These are phyloP conservation scores for Naja naja DNA, from an alignment of 2,113 vertebrate species.

Conservation along the genomic window DNA sequence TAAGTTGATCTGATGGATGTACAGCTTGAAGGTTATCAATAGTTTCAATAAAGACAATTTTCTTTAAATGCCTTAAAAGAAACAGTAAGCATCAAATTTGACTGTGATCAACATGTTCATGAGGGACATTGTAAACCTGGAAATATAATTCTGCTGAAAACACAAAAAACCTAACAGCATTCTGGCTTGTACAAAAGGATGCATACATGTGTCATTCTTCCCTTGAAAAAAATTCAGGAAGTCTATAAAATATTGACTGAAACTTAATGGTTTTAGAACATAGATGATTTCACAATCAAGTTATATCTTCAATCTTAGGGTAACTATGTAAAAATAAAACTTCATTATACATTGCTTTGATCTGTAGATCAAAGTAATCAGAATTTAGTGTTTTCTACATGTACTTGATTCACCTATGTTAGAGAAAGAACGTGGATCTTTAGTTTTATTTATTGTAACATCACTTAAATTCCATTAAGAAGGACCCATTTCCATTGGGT, in stretches of 20 bases:
- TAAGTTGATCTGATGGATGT: background rate
- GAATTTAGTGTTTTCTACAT: too few relatives aligned
- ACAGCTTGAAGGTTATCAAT: background rate
- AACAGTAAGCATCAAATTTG: background rate
- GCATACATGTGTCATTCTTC: background rate
- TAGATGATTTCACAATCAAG: background rate
- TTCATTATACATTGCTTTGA: background rate
- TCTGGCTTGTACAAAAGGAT: background rate
- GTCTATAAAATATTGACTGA: background rate
- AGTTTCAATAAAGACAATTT: background rate
- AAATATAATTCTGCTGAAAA: background rate
- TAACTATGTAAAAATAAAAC: background rate
- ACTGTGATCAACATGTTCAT: background rate
- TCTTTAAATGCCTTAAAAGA: background rate
- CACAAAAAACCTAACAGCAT: background rate
- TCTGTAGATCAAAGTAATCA: background rate
- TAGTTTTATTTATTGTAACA: background rate
- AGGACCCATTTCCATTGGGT: background rate
- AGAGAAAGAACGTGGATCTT: background rate
- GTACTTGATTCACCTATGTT: background rate
- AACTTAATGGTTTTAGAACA: background rate
- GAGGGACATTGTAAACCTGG: background rate
- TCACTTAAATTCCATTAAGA: background rate
- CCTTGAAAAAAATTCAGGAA: background rate
- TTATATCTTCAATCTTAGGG: background rate